Percentiles rank a stretch among this genome's conserved stretches.
Conservation (phyloP, 37 sponge, comb jelly and placozoan genomes). For the Lycopodina hypogea region DNA sequence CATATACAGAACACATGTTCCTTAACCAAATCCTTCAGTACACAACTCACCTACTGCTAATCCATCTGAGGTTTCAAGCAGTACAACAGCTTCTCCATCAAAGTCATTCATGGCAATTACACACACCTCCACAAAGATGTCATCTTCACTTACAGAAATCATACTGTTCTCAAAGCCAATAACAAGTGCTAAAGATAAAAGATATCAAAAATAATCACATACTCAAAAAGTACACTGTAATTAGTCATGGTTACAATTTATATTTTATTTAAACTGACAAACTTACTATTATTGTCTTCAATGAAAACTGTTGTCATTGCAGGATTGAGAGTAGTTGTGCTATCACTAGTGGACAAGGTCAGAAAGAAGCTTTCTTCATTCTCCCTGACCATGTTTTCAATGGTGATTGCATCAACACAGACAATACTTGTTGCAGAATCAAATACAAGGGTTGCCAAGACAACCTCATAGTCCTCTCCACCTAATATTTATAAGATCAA, state of each 20-base stretch:
- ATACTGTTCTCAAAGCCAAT: neutral
- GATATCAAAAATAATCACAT: too few relatives aligned
- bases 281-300: neutral
- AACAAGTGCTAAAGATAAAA: neutral
- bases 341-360: neutral
- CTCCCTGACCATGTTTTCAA: neutral
- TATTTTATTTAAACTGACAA: neutral
- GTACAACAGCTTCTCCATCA: neutral
- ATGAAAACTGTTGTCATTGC: neutral
- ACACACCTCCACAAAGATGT: neutral
- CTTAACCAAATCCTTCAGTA: too few relatives aligned
- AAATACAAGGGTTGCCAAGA: too few relatives aligned
- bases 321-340: neutral
- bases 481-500: too few relatives aligned
- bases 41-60: constrained; percentile 3
- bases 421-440: neutral
- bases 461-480: too few relatives aligned
- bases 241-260: too few relatives aligned
- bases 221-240: too few relatives aligned
- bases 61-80: constrained; percentile 1
- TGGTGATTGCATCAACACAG: neutral
- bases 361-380: neutral
- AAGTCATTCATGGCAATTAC: neutral
- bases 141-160: neutral
- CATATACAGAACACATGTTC: too few relatives aligned